A percentile compares a stretch with the other conserved stretches of the same genome.
Evolutionary conservation across 2,797 vertebrate genomes (phyloP).

Genomic region (Benthosema pterotum): DNA sequence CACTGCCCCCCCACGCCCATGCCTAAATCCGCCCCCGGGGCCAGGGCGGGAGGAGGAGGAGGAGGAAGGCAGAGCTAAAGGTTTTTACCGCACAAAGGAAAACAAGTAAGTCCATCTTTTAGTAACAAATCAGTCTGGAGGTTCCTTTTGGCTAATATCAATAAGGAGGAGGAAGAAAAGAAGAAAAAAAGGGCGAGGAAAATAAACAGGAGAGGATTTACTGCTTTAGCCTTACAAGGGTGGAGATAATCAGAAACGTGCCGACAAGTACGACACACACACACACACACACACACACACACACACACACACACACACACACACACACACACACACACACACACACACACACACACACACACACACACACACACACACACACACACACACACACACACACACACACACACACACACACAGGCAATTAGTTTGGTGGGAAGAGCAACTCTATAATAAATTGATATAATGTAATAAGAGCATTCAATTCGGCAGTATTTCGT

Average conservation of each 20-base stretch:
- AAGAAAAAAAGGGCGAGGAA: conserved; percentile 80
- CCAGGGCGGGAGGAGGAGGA: conserved; percentile 88
- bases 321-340: conserved; percentile 5
- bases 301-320: conserved; percentile 7
- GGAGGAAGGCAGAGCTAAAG: conserved; percentile 93
- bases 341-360: conserved; percentile 3
- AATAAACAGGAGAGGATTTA: conserved; percentile 93
- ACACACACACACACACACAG: conserved; percentile 6
- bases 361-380: conserved; percentile 2
- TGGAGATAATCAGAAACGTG: conserved; percentile 57
- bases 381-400: conserved; percentile 3
- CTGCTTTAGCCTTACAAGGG: conserved; percentile 62
- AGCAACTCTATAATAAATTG: neutral
- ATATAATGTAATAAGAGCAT: too few species aligned
- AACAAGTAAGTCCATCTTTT: conserved; percentile 99
- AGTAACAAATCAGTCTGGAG: conserved; percentile 95
- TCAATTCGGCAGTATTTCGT: too few species aligned
- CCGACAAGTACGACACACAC: conserved; percentile 32
- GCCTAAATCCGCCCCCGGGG: too few species aligned
- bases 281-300: conserved; percentile 3
- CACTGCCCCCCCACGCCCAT: too few species aligned
- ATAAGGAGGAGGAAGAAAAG: too few species aligned
- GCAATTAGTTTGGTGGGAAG: too few species aligned
- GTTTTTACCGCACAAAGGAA: conserved; percentile 98
- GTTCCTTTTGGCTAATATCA: conserved; percentile 90